Conservation (phyloP, 2,888 invertebrate genomes). For the Nesidiocoris tenuis region DNA sequence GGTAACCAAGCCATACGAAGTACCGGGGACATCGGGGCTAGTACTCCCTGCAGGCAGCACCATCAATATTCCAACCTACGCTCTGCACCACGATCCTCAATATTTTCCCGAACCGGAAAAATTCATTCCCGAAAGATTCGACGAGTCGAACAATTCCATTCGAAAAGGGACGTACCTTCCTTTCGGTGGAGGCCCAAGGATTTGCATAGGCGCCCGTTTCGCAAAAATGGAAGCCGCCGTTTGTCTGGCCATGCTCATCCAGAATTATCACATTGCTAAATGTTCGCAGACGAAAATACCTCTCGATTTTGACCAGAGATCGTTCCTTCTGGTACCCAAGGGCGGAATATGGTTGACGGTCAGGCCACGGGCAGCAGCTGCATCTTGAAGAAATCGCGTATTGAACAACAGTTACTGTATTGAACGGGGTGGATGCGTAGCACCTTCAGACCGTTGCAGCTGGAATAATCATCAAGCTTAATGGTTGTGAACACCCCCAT, state of each 20-base stretch:
- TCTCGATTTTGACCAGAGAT: not conserved
- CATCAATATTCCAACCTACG: slow-evolving; percentile 28
- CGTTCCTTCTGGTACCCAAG: not conserved
- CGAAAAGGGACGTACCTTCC: not conserved
- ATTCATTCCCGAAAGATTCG: not conserved
- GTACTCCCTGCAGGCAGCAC: slow-evolving; percentile 28
- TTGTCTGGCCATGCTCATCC: not conserved
- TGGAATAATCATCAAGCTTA: no score
- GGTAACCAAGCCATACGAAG: slow-evolving; percentile 48
- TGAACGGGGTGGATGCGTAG: no score
- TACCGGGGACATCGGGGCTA: slow-evolving; percentile 47
- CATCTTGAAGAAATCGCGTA: not conserved
- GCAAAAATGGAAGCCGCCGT: not conserved
- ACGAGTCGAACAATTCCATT: not conserved
- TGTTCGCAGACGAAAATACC: not conserved
- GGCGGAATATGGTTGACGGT: not conserved
- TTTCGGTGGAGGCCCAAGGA: not conserved
- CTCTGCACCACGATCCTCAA: slow-evolving; percentile 45
- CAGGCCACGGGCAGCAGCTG: not conserved
- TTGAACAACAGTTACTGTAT: no score
- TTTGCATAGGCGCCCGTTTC: not conserved
- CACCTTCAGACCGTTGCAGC: no score
- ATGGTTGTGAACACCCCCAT: no score
- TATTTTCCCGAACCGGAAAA: not conserved
- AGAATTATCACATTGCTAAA: not conserved